phyloP scores from a whole-genome alignment of 2,113 vertebrate species.

The Ascaphus truei region DNA sequence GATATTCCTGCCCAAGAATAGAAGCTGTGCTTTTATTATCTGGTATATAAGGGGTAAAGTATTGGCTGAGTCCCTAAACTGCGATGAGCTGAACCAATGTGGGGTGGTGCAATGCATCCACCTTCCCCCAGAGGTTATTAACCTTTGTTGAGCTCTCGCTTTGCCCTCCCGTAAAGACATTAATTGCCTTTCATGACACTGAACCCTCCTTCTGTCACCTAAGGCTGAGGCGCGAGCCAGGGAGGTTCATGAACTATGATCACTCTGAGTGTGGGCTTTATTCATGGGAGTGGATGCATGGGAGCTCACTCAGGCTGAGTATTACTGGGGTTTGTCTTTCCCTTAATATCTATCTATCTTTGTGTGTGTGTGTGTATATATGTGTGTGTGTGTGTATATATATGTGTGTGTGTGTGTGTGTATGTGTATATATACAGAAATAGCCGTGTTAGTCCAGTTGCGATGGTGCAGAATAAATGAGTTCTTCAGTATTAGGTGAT shows the following conservation, averaged over 20 bases:
- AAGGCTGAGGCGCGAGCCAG: background rate
- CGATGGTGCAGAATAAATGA: too few relatives aligned
- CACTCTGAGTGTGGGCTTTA: background rate
- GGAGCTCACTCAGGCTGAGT: background rate
- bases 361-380: background rate
- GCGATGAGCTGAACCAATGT: background rate
- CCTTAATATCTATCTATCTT: background rate
- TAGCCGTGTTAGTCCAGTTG: too few relatives aligned
- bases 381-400: background rate
- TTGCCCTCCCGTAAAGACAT: background rate
- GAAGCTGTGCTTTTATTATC: too few relatives aligned
- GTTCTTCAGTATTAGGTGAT: too few relatives aligned
- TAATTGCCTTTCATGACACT: background rate
- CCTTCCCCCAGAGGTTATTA: background rate
- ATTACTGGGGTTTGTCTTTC: background rate
- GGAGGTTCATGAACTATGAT: conserved; percentile 1
- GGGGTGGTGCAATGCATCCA: background rate
- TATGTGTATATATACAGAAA: too few relatives aligned
- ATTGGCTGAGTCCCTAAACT: background rate
- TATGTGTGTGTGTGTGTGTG: background rate
- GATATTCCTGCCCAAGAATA: too few relatives aligned
- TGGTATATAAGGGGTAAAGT: too few relatives aligned
- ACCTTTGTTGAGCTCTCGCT: background rate
- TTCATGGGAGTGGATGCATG: conserved; percentile 1
- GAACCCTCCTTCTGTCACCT: background rate